Base-by-base conservation (phyloP, 2,888 invertebrate genomes). In the Phyllotreta cruciferae region DNA sequence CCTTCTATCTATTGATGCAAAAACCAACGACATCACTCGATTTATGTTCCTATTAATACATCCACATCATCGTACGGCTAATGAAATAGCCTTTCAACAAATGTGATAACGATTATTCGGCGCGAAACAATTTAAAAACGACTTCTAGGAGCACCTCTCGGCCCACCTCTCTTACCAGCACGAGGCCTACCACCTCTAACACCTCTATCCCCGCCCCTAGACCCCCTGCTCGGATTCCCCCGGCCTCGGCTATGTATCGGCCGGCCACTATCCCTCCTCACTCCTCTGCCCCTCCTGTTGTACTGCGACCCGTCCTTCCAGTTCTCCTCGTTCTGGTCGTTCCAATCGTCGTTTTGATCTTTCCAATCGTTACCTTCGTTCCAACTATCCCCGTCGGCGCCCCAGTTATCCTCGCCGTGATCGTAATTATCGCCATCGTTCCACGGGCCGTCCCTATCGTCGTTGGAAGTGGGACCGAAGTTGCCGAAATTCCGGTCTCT, bases 141-240 rank as follows among this genome's bases (percentile, higher is more conserved):
- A 24, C 24, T 24, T 4, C 24, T 24, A 24, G 24, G 24, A 24
- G 24, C 24, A 24, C 24, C 24, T 24, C 24, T 24, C 24, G 24
- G 24, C 4, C 24, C 24, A 3, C 24, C 24, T 24, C 24, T 24
- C 24, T 24, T 24, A 3, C 24, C 24, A 24, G 24, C 24, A 24
- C 24, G 24, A 24, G 24, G 24, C 24, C 24, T 24, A 24, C 24
- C 24, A 24, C 24, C 24, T 24, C 24, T 24, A 24, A 24, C 24
- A 24, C 24, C 24, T 24, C 24, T 24, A 24, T 24, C 24, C 24
- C 24, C 24, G 24, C 24, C 63, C 36, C 24, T 66, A 44, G 56
- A 55, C 50, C 72, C 71, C 37, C 70, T 66, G 8, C 7, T 11
- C 11, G 9, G 24, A n/a, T 10, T 34, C 0, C 56, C 56, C 24